Evolutionary conservation across 2,113 vertebrate species (phyloP), one percentile per base, ranked within the genome.

Genomic region (Ictalurus furcatus): DNA sequence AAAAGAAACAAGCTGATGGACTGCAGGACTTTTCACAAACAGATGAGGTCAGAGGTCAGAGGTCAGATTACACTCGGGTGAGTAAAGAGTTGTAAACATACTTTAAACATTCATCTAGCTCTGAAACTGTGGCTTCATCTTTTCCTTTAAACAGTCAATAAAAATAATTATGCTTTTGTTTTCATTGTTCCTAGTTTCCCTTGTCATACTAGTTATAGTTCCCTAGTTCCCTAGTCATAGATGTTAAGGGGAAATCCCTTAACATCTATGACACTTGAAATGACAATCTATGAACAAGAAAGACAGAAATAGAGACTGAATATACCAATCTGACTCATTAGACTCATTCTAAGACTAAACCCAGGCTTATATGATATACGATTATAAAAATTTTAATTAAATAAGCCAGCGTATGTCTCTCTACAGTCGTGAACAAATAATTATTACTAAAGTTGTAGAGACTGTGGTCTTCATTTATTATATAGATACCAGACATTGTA

Each of bases 51-150:
- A 82, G 34, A n/a, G n/a, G n/a, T n/a, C n/a, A n/a, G 48, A 58
- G 48, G 78, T 54, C 48, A 81, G 28, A 30, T 23, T 48, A 16
- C 37, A 44, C 13, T 83, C 19, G 40, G 2, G 6, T 40, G 58
- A 63, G 12, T 34, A 58, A 63, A 40, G 11, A 25, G 79, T 9
- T 82, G 9, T 40, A 61, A 58, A 52, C 37, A 87, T 40, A 86
- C 54, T 44, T 63, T 44, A 52, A 21, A 86, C 69, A 37, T 67
- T 61, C 34, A 56, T 88, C 74, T 91, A 92, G 88, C 88, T 92
- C 92, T 86, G 91, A 93, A 78, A 89, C 74, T 13, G 87, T 88
- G 19, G 80, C 86, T 19, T 91, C 85, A 58, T 92, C 91, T 87
- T 92, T 89, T 67, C 28, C 89, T 90, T 91, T 88, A 88, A 91